phyloP scores from a whole-genome alignment of 2,113 vertebrate genomes.

The Platysternon megacephalum region DNA sequence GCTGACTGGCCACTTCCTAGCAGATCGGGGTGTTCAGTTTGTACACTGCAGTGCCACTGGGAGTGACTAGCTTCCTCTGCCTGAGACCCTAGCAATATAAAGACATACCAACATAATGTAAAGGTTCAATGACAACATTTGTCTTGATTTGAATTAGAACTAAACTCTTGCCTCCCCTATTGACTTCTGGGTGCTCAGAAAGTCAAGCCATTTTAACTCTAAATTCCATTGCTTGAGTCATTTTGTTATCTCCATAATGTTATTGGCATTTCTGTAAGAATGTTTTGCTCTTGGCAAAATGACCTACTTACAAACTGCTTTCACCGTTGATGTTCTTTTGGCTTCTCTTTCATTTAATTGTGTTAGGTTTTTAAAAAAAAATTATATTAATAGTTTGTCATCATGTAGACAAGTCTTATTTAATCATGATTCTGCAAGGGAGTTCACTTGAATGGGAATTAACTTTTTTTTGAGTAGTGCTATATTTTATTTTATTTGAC shows the following conservation, averaged over 20 bases:
- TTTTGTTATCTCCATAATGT: not conserved
- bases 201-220: not conserved
- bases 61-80: not conserved
- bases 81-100: not conserved
- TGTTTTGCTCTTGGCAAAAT: constrained; percentile 33
- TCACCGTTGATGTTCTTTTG: constrained; percentile 25
- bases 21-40: not conserved
- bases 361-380: not conserved
- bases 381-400: constrained; percentile 23
- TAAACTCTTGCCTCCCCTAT: not conserved
- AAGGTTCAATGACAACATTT: not conserved
- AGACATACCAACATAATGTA: not conserved
- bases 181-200: not conserved
- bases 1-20: not conserved
- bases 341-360: not conserved
- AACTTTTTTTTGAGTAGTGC: not conserved
- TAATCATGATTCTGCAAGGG: not conserved
- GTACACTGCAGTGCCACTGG: not conserved
- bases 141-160: not conserved
- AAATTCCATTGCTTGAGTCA: not conserved
- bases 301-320: constrained; percentile 57
- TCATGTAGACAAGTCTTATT: not conserved
- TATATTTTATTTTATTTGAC: not conserved
- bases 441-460: not conserved
- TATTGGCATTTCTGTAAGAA: not conserved